These are phyloP conservation scores for Eufriesea mexicana DNA, from an alignment of 1,140 invertebrate species.

Conservation along the genomic window DNA sequence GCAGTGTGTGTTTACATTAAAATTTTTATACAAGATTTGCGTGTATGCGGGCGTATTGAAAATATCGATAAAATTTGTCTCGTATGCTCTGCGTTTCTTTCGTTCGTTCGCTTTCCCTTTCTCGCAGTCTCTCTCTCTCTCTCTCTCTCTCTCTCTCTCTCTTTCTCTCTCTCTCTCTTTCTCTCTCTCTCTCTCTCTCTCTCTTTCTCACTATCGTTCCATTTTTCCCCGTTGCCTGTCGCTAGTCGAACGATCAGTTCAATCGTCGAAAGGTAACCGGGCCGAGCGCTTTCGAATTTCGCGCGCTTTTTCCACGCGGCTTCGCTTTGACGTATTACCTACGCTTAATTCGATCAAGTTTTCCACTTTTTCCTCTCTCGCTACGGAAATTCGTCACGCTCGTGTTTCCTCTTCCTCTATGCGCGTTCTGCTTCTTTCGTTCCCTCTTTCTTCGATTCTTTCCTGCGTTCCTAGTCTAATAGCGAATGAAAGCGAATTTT, in stretches of 20 bases:
- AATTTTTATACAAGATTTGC: conserved; percentile 73
- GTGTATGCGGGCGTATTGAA: conserved; percentile 75
- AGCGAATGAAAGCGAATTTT: background rate
- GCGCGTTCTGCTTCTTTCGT: background rate
- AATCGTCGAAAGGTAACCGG: conserved; percentile 21
- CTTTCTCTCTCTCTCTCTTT: background rate
- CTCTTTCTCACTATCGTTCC: background rate
- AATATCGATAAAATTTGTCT: conserved; percentile 74
- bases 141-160: background rate
- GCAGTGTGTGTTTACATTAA: conserved; percentile 70
- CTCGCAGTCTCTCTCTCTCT: conserved; percentile 29
- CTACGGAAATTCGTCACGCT: background rate
- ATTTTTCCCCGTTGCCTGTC: conserved; percentile 9
- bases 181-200: background rate
- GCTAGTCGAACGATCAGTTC: conserved; percentile 33
- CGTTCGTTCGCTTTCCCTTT: conserved; percentile 31
- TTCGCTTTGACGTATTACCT: conserved; percentile 27
- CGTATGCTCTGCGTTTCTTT: conserved; percentile 48
- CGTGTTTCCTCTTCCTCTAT: conserved; percentile 42
- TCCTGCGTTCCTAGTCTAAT: background rate
- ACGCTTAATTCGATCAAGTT: conserved; percentile 59
- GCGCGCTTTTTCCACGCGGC: conserved; percentile 12
- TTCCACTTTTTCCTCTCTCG: conserved; percentile 20
- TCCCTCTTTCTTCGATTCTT: background rate
- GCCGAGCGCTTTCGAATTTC: background rate